Evolutionary conservation across 1,140 invertebrate species (phyloP).

Genomic region (Neotoxoptera formosana): DNA sequence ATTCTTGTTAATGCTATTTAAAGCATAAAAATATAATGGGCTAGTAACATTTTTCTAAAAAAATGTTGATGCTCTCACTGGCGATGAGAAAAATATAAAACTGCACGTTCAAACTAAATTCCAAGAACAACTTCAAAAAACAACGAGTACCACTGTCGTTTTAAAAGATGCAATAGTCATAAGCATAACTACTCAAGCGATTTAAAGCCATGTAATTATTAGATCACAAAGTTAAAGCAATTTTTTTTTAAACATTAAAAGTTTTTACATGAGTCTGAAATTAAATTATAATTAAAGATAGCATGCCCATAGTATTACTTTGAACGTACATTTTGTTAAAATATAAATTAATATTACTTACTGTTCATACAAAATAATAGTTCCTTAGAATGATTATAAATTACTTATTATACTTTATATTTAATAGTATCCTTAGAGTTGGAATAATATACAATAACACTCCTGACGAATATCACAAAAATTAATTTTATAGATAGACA

Average conservation of each 20-base stretch:
- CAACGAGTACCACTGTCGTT: background rate
- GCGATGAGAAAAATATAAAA: background rate
- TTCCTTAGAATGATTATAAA: background rate
- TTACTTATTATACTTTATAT: no score
- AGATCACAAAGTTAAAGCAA: background rate
- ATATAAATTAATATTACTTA: background rate
- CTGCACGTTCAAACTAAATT: background rate
- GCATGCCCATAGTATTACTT: background rate
- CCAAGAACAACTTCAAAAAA: background rate
- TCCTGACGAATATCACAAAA: background rate
- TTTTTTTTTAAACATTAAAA: background rate
- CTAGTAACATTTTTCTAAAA: background rate
- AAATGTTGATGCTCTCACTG: background rate
- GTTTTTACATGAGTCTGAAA: background rate
- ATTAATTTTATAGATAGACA: background rate
- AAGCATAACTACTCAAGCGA: background rate
- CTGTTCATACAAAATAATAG: background rate
- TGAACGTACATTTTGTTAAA: background rate
- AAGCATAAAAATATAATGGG: background rate
- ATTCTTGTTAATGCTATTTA: background rate
- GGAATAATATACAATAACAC: background rate
- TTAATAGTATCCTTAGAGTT: background rate
- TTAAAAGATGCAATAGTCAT: background rate
- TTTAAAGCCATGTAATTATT: background rate
- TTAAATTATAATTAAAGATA: conserved; percentile 4